phyloP scores from a whole-genome alignment of 2,113 vertebrate species.

The Aythya baeri region DNA sequence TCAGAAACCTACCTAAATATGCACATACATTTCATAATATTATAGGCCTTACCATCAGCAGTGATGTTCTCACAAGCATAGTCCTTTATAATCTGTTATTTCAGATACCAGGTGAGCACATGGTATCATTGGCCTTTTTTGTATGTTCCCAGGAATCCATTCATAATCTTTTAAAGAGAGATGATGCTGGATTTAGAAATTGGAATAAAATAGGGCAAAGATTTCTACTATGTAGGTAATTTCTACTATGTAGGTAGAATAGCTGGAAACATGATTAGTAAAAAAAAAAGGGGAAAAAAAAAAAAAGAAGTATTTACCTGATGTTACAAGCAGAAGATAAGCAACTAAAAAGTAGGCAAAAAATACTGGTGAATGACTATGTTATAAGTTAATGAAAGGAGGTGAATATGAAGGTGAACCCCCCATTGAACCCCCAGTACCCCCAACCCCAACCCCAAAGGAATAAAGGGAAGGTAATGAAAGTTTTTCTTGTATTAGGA shows the following conservation, averaged over 20 bases:
- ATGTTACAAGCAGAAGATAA: not conserved
- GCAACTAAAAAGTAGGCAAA: not conserved
- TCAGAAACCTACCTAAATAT: not conserved
- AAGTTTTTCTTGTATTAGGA: not conserved
- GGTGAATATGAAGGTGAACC: not conserved
- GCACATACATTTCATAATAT: not conserved
- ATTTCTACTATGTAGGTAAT: not conserved
- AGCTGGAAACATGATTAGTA: not conserved
- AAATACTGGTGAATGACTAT: not conserved
- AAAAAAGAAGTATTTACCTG: not conserved
- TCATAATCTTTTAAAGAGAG: not conserved
- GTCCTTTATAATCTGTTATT: not conserved
- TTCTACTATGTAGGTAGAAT: not conserved
- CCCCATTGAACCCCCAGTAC: not conserved
- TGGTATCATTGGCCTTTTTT: not conserved
- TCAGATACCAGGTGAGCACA: not conserved
- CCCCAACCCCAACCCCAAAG: not conserved
- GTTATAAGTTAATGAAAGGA: not conserved
- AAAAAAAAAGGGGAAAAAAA: not conserved
- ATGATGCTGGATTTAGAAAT: not conserved
- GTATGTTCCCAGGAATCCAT: not conserved
- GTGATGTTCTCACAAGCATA: not conserved
- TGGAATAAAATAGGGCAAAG: constrained; percentile 12
- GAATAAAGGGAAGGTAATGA: not conserved
- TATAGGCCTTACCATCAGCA: not conserved